These are phyloP conservation scores for Mionectes macconnelli DNA, from an alignment of 2,113 vertebrate genomes.

Conservation along the genomic window DNA sequence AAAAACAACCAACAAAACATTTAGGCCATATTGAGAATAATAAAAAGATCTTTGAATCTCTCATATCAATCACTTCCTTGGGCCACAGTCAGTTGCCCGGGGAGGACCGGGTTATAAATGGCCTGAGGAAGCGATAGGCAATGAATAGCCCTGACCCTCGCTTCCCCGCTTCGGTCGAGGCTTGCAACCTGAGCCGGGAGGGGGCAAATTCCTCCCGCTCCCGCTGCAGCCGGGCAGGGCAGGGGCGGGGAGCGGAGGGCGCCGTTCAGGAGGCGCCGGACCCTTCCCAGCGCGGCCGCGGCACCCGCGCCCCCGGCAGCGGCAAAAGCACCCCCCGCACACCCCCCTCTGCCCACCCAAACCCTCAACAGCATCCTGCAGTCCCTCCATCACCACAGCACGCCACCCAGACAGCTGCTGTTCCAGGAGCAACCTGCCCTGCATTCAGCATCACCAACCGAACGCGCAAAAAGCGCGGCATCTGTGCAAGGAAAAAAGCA, in stretches of 20 bases:
- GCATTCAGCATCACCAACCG: no score
- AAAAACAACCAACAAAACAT: not conserved
- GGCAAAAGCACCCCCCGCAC: not conserved
- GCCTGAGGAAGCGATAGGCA: constrained; percentile 75
- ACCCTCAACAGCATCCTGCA: not conserved
- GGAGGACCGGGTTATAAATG: constrained; percentile 40
- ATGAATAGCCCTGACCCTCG: constrained; percentile 67
- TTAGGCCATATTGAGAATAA: not conserved
- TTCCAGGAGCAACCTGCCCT: not conserved
- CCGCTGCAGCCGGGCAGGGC: not conserved
- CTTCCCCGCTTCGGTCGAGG: constrained; percentile 64
- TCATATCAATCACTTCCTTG: not conserved
- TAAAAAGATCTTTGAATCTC: not conserved
- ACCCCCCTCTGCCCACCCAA: not conserved
- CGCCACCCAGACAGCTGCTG: no score
- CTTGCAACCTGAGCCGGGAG: constrained; percentile 77
- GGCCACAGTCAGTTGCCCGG: not conserved
- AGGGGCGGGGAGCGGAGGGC: not conserved
- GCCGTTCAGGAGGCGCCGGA: not conserved
- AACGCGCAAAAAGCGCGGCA: not conserved
- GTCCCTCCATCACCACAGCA: not conserved
- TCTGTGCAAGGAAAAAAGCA: rapidly evolving
- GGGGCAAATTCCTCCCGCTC: constrained; percentile 69
- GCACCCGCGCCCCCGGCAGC: not conserved
- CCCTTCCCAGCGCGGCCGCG: not conserved